phyloP scores from a whole-genome alignment of 2,797 vertebrate species.

The Sebastes trivittatus region DNA sequence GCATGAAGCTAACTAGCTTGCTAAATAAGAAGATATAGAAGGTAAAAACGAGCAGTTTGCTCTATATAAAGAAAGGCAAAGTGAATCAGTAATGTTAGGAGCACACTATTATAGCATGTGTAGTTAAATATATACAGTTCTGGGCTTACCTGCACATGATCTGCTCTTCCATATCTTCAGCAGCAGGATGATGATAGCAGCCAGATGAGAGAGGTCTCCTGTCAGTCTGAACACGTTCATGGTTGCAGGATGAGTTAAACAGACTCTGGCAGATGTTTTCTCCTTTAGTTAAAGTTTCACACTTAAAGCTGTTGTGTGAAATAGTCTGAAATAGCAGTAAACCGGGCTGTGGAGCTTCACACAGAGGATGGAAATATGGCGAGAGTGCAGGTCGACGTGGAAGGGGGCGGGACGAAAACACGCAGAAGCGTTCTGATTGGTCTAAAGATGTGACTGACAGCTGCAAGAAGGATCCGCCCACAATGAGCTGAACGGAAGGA shows the following conservation, averaged over 20 bases:
- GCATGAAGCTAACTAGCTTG: constrained; percentile 34
- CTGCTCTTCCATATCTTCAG: constrained; percentile 98
- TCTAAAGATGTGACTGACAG: constrained; percentile 37
- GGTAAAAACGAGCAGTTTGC: background rate
- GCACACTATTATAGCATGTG: accelerated
- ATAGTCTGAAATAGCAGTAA: background rate
- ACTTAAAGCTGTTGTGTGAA: background rate
- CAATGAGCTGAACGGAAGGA: background rate
- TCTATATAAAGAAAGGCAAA: background rate
- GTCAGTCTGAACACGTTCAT: constrained; percentile 96
- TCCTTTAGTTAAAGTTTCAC: no score
- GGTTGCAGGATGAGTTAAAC: constrained; percentile 23
- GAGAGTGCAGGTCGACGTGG: constrained; percentile 94
- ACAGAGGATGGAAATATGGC: constrained; percentile 85
- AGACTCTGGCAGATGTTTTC: background rate
- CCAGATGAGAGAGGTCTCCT: constrained; percentile 95
- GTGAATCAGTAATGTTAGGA: accelerated
- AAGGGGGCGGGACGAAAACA: constrained; percentile 88
- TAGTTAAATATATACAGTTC: no score
- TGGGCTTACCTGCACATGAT: constrained; percentile 91
- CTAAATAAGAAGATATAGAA: background rate
- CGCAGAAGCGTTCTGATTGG: constrained; percentile 72
- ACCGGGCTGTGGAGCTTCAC: constrained; percentile 20
- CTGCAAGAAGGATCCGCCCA: background rate
- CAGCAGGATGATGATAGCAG: constrained; percentile 96